phyloP scores from a whole-genome alignment of 1,140 invertebrate genomes.

The Drosophila ironensis region DNA sequence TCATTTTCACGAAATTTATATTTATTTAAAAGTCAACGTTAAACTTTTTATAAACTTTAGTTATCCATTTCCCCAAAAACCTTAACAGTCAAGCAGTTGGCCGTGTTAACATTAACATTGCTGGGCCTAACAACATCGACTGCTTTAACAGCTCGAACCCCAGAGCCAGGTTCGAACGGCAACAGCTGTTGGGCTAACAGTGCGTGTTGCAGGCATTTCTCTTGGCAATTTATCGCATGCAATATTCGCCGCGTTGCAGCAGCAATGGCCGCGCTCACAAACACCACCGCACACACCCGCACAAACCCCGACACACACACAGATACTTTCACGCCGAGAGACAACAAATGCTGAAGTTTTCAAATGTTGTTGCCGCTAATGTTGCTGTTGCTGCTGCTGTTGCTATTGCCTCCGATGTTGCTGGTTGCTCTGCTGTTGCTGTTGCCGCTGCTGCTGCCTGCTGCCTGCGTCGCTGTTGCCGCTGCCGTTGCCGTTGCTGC shows the following conservation, averaged over 20 bases:
- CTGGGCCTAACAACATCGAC: background rate
- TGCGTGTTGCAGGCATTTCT: constrained; percentile 1
- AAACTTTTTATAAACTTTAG: background rate
- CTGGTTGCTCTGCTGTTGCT: constrained; percentile 16
- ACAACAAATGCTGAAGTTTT: constrained; percentile 47
- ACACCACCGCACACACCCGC: background rate
- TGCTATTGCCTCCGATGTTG: constrained; percentile 2
- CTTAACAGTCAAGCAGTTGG: constrained; percentile 12
- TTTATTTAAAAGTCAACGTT: background rate
- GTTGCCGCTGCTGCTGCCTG: constrained; percentile 27
- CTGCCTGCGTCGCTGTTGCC: constrained; percentile 23
- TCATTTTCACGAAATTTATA: background rate
- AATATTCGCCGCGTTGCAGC: constrained; percentile 30
- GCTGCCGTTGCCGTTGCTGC: constrained; percentile 18
- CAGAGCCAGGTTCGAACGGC: constrained; percentile 46
- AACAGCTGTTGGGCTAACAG: constrained; percentile 23
- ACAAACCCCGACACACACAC: constrained; percentile 1
- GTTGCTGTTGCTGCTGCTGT: constrained; percentile 11
- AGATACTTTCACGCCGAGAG: constrained; percentile 13
- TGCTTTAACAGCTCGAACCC: constrained; percentile 31
- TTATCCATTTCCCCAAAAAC: no score
- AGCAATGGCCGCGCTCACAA: constrained; percentile 30
- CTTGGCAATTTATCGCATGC: constrained; percentile 55
- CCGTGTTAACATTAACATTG: background rate
- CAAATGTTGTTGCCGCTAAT: constrained; percentile 23